phyloP scores from a whole-genome alignment of 2,113 vertebrate genomes.

The Albula glossodonta region DNA sequence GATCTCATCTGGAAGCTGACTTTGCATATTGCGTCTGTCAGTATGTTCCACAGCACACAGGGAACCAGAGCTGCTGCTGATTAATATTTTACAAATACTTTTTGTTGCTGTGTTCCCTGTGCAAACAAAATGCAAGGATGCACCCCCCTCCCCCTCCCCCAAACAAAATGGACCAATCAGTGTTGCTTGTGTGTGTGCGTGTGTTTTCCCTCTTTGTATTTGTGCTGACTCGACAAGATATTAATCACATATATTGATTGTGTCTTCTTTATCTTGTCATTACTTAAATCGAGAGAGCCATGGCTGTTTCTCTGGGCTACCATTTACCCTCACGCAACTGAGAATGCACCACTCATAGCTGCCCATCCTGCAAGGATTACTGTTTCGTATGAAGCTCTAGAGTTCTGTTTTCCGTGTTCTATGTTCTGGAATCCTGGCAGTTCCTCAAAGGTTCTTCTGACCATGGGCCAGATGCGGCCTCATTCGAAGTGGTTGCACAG shows the following conservation, averaged over 20 bases:
- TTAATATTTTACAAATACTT: constrained; percentile 14
- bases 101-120: constrained; percentile 11
- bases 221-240: background rate
- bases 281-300: background rate
- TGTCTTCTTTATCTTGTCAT: background rate
- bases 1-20: background rate
- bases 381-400: background rate
- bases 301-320: constrained; percentile 8
- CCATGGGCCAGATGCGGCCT: background rate
- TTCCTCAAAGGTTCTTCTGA: background rate
- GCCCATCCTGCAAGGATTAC: background rate
- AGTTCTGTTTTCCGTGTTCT: background rate
- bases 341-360: background rate
- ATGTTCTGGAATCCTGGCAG: background rate
- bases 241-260: background rate
- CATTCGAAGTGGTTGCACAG: background rate
- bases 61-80: constrained; percentile 18
- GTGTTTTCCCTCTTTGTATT: background rate
- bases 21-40: background rate
- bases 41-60: background rate
- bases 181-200: background rate
- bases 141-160: background rate
- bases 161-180: background rate
- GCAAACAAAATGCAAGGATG: background rate
- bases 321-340: background rate